Percentiles rank a stretch among this genome's conserved stretches.
phyloP scores from a whole-genome alignment of 2,797 vertebrate species.

The Geotrypetes seraphini region DNA sequence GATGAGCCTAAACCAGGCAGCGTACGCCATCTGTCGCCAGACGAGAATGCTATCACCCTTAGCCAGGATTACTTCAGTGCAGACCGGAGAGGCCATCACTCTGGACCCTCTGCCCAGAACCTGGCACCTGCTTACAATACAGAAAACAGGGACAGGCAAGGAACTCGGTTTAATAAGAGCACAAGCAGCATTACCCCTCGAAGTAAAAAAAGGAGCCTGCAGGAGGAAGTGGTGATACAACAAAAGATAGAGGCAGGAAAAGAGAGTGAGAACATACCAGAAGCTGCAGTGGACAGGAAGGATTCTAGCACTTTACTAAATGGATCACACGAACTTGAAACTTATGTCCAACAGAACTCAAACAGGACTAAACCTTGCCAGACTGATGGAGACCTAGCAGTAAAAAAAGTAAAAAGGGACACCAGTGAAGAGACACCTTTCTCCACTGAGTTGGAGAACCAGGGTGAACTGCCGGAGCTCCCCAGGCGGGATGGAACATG shows the following conservation, averaged over 20 bases:
- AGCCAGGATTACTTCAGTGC: slow-evolving; percentile 43
- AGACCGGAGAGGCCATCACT: too few relatives aligned
- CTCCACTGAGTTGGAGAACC: too few relatives aligned
- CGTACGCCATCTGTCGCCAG: slow-evolving; percentile 32
- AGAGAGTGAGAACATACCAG: background rate
- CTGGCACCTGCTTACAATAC: background rate
- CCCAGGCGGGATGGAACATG: too few relatives aligned
- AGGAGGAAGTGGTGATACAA: slow-evolving; percentile 56
- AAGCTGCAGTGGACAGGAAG: accelerated
- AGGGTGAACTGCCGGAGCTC: too few relatives aligned
- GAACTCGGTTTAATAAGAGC: background rate
- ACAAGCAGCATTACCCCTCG: slow-evolving; percentile 65
- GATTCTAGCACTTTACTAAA: accelerated
- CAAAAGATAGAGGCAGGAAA: slow-evolving; percentile 13
- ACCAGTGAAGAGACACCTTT: too few relatives aligned
- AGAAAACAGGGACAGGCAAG: background rate
- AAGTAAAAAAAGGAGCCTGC: slow-evolving; percentile 82
- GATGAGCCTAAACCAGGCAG: slow-evolving; percentile 61
- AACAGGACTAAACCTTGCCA: slow-evolving; percentile 18
- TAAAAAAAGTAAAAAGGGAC: slow-evolving; percentile 82
- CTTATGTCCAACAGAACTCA: slow-evolving; percentile 53
- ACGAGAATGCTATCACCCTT: slow-evolving; percentile 27
- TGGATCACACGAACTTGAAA: background rate
- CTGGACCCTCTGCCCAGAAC: background rate
- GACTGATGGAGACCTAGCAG: slow-evolving; percentile 47